phyloP scores from a whole-genome alignment of 2,888 invertebrate genomes.

The Drosophila pseudotakahashii region DNA sequence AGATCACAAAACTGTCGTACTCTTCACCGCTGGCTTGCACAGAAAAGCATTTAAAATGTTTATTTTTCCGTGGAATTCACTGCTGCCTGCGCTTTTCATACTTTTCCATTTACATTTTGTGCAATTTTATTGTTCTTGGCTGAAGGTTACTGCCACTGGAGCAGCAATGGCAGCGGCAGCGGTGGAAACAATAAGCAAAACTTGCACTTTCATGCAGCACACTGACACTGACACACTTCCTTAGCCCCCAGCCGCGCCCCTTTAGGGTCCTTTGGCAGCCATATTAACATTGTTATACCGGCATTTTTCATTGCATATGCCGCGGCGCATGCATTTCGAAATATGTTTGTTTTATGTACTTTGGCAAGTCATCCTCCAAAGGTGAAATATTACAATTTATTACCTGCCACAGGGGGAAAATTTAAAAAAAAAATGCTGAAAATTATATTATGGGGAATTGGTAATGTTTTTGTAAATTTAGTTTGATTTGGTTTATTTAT shows the following conservation, averaged over 20 bases:
- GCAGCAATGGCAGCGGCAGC: too few relatives aligned
- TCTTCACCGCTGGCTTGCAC: constrained; percentile 10
- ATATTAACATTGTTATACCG: constrained; percentile 65
- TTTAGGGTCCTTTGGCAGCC: constrained; percentile 53
- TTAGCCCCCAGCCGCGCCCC: constrained; percentile 3
- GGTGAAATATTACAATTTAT: constrained; percentile 66
- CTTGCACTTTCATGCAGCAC: constrained; percentile 64
- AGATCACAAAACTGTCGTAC: background rate
- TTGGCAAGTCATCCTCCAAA: constrained; percentile 67
- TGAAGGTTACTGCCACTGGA: constrained; percentile 57
- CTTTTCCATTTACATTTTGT: constrained; percentile 60
- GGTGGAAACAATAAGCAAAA: constrained; percentile 59
- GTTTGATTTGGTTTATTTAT: background rate
- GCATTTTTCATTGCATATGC: constrained; percentile 70
- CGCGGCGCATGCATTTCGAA: constrained; percentile 55
- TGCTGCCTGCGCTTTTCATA: constrained; percentile 53
- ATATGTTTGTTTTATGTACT: constrained; percentile 45
- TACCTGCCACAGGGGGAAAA: constrained; percentile 45
- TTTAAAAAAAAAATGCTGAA: too few relatives aligned
- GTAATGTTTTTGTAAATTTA: background rate
- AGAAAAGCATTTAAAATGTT: constrained; percentile 54
- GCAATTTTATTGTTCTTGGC: constrained; percentile 68
- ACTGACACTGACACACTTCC: constrained; percentile 41
- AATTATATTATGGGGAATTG: too few relatives aligned
- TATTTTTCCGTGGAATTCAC: constrained; percentile 47